Base-by-base conservation (phyloP, 1,140 invertebrate species). In the Sycophila sp. region DNA sequence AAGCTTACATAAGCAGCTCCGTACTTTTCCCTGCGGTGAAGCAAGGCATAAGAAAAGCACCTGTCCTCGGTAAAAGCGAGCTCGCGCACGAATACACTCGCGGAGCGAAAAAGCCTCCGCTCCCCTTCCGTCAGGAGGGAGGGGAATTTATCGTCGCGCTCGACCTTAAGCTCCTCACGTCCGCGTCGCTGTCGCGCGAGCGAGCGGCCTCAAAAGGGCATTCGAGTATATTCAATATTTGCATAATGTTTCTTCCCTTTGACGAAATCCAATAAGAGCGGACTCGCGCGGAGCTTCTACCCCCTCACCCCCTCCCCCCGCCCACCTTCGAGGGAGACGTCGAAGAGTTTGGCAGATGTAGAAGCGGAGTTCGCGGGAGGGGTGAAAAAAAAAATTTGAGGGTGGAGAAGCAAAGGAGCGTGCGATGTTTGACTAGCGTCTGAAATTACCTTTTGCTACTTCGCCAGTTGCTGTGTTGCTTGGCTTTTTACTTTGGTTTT, bases 221-320 rank as follows among this genome's bases (percentile, higher is more conserved):
- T 70, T 70, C 68, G 68, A 70, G 60, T 56, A 70, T 45, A 70
- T 64, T 63, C 68, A 47, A 63, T 70, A 70, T 70, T 70, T 70
- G 68, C 68, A 70, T 70, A 70, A 70, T 63, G 60, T 64, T 58
- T 58, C 40, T 34, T 71, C 53, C 51, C 60, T 55, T 42, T 47
- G 60, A 71, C 15, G 32, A 51, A 49, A 71, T 64, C 40, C 59
- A 56, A 69, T 69, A 59, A 49, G 55, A 49, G 30, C 8, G 13
- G n/a, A 19, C 13, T 34, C 17, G 19, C 32, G 56, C 47, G 17
- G 19, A 26, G 59, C 40, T 22, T 63, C 34, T 24, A 10, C n/a
- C 8, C 15, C 30, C 15, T 26, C 4, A 8, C n/a, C 24, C 24
- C 38, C 15, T 8, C n/a, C n/a, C n/a, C 10, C 32, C 17, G 28